phyloP scores from a whole-genome alignment of 2,797 vertebrate species.

The Scarus forsteni region DNA sequence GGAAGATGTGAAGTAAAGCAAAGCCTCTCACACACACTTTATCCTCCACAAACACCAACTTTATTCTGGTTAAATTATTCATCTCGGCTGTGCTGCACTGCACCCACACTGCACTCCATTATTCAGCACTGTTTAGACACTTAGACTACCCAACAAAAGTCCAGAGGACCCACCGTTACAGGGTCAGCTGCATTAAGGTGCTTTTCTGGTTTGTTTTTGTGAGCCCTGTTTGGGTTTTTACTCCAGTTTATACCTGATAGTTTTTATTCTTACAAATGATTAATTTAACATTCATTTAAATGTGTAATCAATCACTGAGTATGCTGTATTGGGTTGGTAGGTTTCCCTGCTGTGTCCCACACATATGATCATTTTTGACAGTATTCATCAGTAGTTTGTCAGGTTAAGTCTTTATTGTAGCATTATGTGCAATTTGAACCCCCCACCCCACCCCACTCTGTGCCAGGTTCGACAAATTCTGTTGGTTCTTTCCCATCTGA shows the following conservation, averaged over 20 bases:
- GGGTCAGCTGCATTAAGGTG: neutral
- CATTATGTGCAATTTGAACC: too few species aligned
- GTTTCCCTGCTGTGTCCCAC: too few species aligned
- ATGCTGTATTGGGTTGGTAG: too few species aligned
- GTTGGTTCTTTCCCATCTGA: too few species aligned
- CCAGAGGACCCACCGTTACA: neutral
- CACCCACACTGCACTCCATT: constrained; percentile 10
- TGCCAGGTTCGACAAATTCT: too few species aligned
- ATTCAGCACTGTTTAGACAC: constrained; percentile 18
- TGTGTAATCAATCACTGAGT: too few species aligned
- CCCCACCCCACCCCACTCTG: too few species aligned
- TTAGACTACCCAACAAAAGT: constrained; percentile 7
- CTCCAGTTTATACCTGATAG: neutral
- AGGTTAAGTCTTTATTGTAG: too few species aligned
- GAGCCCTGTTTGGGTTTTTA: neutral
- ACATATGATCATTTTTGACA: too few species aligned
- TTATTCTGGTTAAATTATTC: constrained; percentile 31
- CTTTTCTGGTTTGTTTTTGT: neutral
- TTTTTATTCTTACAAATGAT: constrained; percentile 1
- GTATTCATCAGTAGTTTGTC: too few species aligned
- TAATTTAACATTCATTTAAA: constrained; percentile 7
- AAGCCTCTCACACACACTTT: constrained; percentile 36
- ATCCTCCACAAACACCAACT: constrained; percentile 27
- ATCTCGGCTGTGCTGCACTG: constrained; percentile 9
- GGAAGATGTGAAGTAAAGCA: constrained; percentile 41